Percentiles rank a stretch among this genome's conserved stretches.
phyloP scores from a whole-genome alignment of 2,113 vertebrate genomes.

The Zeus faber region DNA sequence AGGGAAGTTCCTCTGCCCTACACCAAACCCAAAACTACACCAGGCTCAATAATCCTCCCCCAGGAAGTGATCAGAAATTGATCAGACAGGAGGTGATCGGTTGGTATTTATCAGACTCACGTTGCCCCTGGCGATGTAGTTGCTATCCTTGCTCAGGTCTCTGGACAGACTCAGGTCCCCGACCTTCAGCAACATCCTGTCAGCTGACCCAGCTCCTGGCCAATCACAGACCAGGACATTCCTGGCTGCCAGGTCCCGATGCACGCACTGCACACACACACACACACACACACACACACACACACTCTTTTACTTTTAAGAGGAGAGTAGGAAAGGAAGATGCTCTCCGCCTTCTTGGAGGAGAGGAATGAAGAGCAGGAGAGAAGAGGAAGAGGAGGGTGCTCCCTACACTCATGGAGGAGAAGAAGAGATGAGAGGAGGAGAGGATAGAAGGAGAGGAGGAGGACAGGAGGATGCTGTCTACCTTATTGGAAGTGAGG shows the following conservation, averaged over 20 bases:
- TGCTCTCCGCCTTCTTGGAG: no score
- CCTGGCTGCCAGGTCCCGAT: slow-evolving; percentile 78
- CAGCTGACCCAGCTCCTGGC: no score
- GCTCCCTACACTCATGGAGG: no score
- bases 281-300: background rate
- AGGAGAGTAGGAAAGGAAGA: no score
- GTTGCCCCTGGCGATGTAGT: slow-evolving; percentile 85
- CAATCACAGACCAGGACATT: slow-evolving; percentile 60
- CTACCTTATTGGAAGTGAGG: slow-evolving; percentile 88
- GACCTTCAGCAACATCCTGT: slow-evolving; percentile 60
- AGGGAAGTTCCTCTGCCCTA: no score
- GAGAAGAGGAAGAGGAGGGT: background rate
- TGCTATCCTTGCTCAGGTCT: slow-evolving; percentile 82
- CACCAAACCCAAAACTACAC: no score
- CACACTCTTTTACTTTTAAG: no score
- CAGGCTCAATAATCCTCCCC: no score
- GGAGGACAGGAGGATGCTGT: background rate
- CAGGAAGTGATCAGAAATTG: no score
- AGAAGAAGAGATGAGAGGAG: background rate
- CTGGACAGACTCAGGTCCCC: slow-evolving; percentile 86
- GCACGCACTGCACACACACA: slow-evolving; percentile 75
- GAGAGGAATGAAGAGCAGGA: no score
- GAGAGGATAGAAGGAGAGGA: background rate
- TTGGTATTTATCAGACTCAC: slow-evolving; percentile 81
- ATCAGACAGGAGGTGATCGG: no score